Base-by-base conservation (phyloP, 2,797 vertebrate genomes). In the Tragopan temminckii region DNA sequence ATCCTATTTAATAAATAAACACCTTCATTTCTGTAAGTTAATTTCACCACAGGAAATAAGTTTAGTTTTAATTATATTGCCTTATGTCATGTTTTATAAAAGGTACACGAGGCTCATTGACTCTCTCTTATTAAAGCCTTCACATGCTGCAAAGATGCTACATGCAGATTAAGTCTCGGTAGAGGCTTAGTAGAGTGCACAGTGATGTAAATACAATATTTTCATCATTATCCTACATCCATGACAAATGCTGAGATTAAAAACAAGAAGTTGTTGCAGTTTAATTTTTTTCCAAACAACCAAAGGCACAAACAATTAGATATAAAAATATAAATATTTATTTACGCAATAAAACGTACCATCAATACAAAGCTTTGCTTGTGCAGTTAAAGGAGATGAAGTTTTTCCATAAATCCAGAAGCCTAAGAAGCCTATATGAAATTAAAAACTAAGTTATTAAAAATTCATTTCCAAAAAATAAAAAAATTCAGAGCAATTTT, bases 1-100 rank as follows among this genome's bases (percentile, higher is more conserved):
- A 97, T 98, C 95, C 97, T 97, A 97, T 97, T 98, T 98, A 98
- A 98, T 98, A 98, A 98, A 98, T 98, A 98, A 98, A 98, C 97
- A 98, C 98, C 97, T 98, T 98, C 97, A 97, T 98, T 98, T 98
- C 97, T 97, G 80, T 98, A 98, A 98, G 97, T 98, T 98, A 98
- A 98, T 98, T 98, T 98, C 95, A 97, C 97, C 92, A 91, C 93
- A 98, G 97, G 97, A 98, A 98, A 98, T 98, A 98, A 97, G 95
- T 98, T 98, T 98, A 98, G 96, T 97, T 98, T 98, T 98, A 98
- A 98, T 98, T 98, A 97, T 97, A 97, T 97, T 97, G 97, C 97
- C 89, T 97, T 93, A 96, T 98, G 98, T 97, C 97, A 97, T 98
- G 97, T 98, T 98, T 98, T 97, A 98, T 98, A 97, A 98, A 98